Evolutionary conservation across 2,888 invertebrate species (phyloP), one percentile per base, ranked within the genome.

Genomic region (Oeneis ivallda): DNA sequence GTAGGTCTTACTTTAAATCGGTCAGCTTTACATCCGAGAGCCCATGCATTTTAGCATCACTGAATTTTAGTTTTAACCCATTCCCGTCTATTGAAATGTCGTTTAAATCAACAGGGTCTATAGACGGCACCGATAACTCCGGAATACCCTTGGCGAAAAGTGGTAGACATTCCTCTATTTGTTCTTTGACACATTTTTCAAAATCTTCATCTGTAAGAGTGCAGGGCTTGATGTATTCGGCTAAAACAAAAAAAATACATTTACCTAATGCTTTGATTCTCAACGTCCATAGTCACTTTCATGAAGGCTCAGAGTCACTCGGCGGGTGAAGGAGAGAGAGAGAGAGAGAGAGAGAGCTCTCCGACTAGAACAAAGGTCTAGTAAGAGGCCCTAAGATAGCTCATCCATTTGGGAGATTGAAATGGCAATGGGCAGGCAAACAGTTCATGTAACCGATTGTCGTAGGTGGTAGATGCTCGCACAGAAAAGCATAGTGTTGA

Each of bases 141-240:
- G 85, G 83, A 15, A 91, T 81, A 1, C 92, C 92, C 19, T 86
- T 86, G 0, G 87, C 78, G 72, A 92, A 91, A 19, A 75, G 54
- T 0, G 83, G 82, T 0, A 92, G 75, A 61, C 79, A 74, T 3
- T 67, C 71, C 43, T 77, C 73, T 19, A 91, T 89, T 68, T 89
- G 86, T 57, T 79, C 71, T 65, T 75, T 84, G 7, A 91, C 60
- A 72, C 92, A 92, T 0, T 71, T 66, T 0, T 65, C 63, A 32
- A 91, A 79, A 0, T 82, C 72, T 3, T 74, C 49, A 15, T 78
- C 77, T 2, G 75, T 72, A 1, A 79, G 71, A 45, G 81, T 75
- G 72, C 92, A 92, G 11, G 84, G 83, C 13, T 75, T 74, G 26
- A 92, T 86, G 78, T 85, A 91, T 10, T 85, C 68, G 11, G 92